Conservation (phyloP, 2,888 invertebrate species). For the Ormyrus rosae region DNA sequence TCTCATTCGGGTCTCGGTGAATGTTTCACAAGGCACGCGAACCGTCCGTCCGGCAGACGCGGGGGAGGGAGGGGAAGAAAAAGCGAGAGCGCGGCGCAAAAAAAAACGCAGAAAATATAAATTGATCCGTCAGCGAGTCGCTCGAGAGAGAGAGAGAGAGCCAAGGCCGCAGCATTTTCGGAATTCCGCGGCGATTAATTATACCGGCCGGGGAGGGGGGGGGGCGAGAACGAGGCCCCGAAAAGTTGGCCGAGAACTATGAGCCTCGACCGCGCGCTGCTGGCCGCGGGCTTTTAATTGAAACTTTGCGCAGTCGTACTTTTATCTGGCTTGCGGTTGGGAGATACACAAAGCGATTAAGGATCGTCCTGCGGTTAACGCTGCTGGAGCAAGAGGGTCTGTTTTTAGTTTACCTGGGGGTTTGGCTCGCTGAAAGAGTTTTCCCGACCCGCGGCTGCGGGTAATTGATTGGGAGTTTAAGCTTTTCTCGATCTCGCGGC, state of each 20-base stretch:
- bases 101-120: neutral
- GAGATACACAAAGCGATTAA: neutral
- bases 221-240: neutral
- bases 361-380: too few species aligned
- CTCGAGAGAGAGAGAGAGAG: neutral
- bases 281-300: slow-evolving; percentile 24
- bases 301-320: slow-evolving; percentile 38
- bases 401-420: too few species aligned
- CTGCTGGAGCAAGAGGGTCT: too few species aligned
- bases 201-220: neutral
- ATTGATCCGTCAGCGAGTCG: slow-evolving; percentile 14
- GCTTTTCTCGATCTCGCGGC: too few species aligned
- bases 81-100: neutral
- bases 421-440: too few species aligned
- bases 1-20: slow-evolving; percentile 10
- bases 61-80: neutral
- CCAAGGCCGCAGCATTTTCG: neutral
- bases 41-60: neutral
- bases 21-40: neutral
- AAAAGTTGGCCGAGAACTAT: slow-evolving; percentile 33
- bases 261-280: neutral
- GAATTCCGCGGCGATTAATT: slow-evolving; percentile 35
- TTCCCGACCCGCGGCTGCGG: too few species aligned
- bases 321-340: neutral
- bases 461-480: too few species aligned